Evolutionary conservation across 1,140 invertebrate species (phyloP).

Genomic region (Episyrphus balteatus): DNA sequence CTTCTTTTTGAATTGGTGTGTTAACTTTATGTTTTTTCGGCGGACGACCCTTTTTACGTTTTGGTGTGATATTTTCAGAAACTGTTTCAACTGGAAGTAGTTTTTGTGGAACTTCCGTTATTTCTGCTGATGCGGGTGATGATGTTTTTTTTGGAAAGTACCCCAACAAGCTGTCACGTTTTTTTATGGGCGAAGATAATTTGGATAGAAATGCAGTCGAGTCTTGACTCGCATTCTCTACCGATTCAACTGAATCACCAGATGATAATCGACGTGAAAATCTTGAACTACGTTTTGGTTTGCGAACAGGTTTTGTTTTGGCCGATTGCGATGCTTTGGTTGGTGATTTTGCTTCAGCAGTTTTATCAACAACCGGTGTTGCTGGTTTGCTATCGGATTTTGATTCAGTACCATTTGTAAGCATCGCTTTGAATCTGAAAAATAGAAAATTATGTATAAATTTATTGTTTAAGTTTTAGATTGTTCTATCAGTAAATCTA

Average conservation of each 20-base stretch:
- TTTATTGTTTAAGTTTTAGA: not conserved
- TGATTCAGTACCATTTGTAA: slow-evolving; percentile 4
- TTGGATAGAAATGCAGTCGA: slow-evolving; percentile 24
- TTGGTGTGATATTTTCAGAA: not conserved
- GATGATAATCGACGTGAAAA: slow-evolving; percentile 9
- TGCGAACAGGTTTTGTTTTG: not conserved
- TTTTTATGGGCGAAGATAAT: slow-evolving; percentile 43
- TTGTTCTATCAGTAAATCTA: too few species aligned
- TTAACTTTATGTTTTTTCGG: not conserved
- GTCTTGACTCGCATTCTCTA: slow-evolving; percentile 2
- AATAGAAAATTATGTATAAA: not conserved
- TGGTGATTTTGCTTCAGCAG: not conserved
- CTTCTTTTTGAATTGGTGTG: slow-evolving; percentile 5
- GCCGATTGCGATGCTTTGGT: not conserved
- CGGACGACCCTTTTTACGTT: not conserved
- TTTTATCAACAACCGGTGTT: not conserved
- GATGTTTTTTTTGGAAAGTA: slow-evolving; percentile 39
- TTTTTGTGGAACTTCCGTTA: not conserved
- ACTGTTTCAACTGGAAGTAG: not conserved
- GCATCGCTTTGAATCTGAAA: slow-evolving; percentile 28
- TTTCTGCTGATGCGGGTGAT: slow-evolving; percentile 8
- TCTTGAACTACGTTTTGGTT: slow-evolving; percentile 1
- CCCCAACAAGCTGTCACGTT: slow-evolving; percentile 44
- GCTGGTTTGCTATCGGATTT: not conserved
- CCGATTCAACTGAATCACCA: not conserved